Percentiles rank a stretch among this genome's conserved stretches.
phyloP scores from a whole-genome alignment of 2,888 invertebrate genomes.

The Aphodius granarius region DNA sequence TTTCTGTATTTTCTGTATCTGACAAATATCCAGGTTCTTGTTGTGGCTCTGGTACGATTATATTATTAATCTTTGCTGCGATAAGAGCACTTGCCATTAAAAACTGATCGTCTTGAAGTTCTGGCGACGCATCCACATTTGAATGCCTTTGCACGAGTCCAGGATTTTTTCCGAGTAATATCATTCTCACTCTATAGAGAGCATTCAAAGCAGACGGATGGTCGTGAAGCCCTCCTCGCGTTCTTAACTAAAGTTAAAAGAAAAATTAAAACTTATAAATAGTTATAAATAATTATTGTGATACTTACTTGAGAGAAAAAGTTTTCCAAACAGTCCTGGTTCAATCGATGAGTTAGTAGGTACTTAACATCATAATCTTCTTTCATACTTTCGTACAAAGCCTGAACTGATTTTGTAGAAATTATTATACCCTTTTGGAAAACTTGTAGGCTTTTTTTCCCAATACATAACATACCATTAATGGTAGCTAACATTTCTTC shows the following conservation, averaged over 20 bases:
- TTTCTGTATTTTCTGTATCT: too few species aligned
- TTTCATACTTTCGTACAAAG: constrained; percentile 22
- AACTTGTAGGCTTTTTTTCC: constrained; percentile 25
- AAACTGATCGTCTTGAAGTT: constrained; percentile 23
- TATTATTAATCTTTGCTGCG: constrained; percentile 19
- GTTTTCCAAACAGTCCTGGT: constrained; percentile 32
- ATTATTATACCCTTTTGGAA: constrained; percentile 33
- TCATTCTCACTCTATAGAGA: constrained; percentile 29
- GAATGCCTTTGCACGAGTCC: constrained; percentile 22
- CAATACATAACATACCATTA: constrained; percentile 22
- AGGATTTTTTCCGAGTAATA: constrained; percentile 32
- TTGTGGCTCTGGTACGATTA: too few species aligned
- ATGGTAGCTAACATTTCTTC: constrained; percentile 26
- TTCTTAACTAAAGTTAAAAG: constrained; percentile 29
- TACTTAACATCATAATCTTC: constrained; percentile 25
- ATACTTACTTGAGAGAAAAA: constrained; percentile 22
- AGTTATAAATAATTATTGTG: neutral
- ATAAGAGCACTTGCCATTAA: constrained; percentile 21
- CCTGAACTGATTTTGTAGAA: constrained; percentile 28
- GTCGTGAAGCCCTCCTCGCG: constrained; percentile 32
- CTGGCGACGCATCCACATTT: constrained; percentile 18
- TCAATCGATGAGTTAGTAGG: constrained; percentile 28
- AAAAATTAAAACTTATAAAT: constrained; percentile 4
- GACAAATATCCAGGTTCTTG: neutral
- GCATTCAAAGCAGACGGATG: constrained; percentile 32